Evolutionary conservation across 2,797 vertebrate species (phyloP), one percentile per base, ranked within the genome.

Genomic region (Epinephelus coioides): DNA sequence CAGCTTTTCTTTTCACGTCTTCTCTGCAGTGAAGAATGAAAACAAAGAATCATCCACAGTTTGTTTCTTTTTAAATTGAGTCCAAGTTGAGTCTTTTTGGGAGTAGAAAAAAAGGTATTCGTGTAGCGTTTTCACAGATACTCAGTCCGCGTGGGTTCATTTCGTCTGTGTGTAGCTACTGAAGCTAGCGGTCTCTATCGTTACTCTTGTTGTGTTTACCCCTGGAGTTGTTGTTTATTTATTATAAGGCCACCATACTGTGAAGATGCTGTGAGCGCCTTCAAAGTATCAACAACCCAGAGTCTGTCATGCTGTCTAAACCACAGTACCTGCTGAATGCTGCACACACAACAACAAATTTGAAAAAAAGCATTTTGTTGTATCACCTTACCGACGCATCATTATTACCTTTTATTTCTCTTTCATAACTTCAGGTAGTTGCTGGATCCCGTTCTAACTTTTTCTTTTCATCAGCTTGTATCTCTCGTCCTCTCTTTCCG

Each of bases 231-330:
- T 92, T 94, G 93, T 90, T 89, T 88, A 90, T 92, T 93, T 93
- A 91, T 93, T 94, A 95, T 97, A 96, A 96, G 96, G 96, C 96
- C 96, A 96, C 96, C 93, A 85, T 94, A 91, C 91, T 93, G 79
- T 93, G 87, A 91, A 89, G 90, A 92, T 71, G 80, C 91, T 87
- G 86, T 67, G 86, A 95, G 93, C 91, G 78, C 90, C 87, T 97
- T 98, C 97, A 97, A 91, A 97, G 97, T 97, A 97, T 97, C 96
- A 96, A 96, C 96, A 97, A 96, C 96, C 93, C 91, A 92, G 85
- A 95, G 97, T 96, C 94, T 92, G 89, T 92, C 95, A 92, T 82
- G 83, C 85, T 72, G 25, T 78, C 80, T 59, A 66, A 82, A 85
- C 72, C 79, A 87, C 82, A 76, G 73, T 57, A 92, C 84, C 89